phyloP scores from a whole-genome alignment of 2,797 vertebrate species.

The Sebastes itinus region DNA sequence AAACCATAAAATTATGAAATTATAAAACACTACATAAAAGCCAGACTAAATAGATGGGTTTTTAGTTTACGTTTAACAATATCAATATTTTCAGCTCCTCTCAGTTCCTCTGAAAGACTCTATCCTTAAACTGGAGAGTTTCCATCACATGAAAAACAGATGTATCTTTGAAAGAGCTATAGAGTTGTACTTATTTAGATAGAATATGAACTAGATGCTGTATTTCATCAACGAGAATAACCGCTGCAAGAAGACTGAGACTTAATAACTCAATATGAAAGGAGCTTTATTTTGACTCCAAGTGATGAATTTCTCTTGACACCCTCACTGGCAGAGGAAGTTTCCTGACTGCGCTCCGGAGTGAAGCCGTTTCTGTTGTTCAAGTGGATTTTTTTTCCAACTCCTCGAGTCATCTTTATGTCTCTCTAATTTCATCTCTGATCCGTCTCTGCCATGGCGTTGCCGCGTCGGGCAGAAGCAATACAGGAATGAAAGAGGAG shows the following conservation, averaged over 20 bases:
- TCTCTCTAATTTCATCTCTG: slow-evolving; percentile 74
- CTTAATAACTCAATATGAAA: slow-evolving; percentile 62
- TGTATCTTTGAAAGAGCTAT: slow-evolving; percentile 9
- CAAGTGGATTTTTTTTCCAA: slow-evolving; percentile 30
- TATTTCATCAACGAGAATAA: slow-evolving; percentile 44
- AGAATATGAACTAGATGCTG: slow-evolving; percentile 16
- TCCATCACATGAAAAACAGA: slow-evolving; percentile 27
- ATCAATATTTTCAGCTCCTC: too few species aligned
- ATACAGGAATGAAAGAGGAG: slow-evolving; percentile 24
- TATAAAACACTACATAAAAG: too few species aligned
- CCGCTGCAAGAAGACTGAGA: slow-evolving; percentile 31
- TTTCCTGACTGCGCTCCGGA: slow-evolving; percentile 39
- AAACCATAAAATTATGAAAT: too few species aligned
- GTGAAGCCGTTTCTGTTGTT: slow-evolving; percentile 46
- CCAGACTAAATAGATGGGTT: too few species aligned
- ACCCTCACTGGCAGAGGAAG: slow-evolving; percentile 48
- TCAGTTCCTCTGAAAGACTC: neutral
- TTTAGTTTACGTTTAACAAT: too few species aligned
- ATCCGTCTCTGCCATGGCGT: slow-evolving; percentile 49
- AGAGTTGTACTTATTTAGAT: slow-evolving; percentile 31
- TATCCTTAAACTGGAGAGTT: neutral
- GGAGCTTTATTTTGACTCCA: slow-evolving; percentile 60
- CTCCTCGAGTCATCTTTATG: slow-evolving; percentile 57
- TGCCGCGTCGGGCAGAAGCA: slow-evolving; percentile 14
- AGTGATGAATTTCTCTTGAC: slow-evolving; percentile 61